Conservation (phyloP, 2,113 vertebrate species). For the Esox niger region DNA sequence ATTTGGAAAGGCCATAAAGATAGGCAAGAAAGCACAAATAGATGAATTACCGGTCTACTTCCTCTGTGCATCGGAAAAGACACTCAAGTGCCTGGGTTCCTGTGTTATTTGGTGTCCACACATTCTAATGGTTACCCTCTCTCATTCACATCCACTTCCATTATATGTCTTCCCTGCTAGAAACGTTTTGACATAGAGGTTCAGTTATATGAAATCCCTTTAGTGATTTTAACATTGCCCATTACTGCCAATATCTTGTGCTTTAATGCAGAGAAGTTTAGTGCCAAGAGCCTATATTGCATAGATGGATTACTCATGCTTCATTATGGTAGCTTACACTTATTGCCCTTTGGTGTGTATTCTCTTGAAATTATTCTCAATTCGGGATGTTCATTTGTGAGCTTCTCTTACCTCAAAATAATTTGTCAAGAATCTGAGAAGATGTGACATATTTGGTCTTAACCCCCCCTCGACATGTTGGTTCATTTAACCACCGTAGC, state of each 20-base stretch:
- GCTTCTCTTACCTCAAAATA: conserved; percentile 61
- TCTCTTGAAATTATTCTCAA: conserved; percentile 43
- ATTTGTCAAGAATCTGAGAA: conserved; percentile 40
- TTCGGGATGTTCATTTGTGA: conserved; percentile 51
- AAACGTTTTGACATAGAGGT: conserved; percentile 1
- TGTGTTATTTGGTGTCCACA: conserved; percentile 32
- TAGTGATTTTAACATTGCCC: conserved; percentile 28
- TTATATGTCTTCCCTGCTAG: neutral
- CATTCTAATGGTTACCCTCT: neutral
- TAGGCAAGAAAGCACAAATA: neutral
- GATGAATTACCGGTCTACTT: neutral
- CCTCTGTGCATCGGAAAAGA: conserved; percentile 33
- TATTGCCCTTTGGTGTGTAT: conserved; percentile 36
- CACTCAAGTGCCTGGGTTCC: conserved; percentile 53
- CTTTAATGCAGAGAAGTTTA: conserved; percentile 27
- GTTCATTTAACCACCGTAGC: neutral
- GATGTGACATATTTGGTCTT: conserved; percentile 57
- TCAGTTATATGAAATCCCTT: conserved; percentile 20
- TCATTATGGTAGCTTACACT: conserved; percentile 18
- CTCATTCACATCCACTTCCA: neutral
- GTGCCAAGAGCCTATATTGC: conserved; percentile 40
- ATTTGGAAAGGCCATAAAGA: too few relatives aligned
- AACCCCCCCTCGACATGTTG: conserved; percentile 37
- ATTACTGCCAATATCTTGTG: conserved; percentile 49
- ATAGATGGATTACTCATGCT: conserved; percentile 34